Base-by-base conservation (phyloP, 2,888 invertebrate genomes). In the Sarcophaga subvicina region DNA sequence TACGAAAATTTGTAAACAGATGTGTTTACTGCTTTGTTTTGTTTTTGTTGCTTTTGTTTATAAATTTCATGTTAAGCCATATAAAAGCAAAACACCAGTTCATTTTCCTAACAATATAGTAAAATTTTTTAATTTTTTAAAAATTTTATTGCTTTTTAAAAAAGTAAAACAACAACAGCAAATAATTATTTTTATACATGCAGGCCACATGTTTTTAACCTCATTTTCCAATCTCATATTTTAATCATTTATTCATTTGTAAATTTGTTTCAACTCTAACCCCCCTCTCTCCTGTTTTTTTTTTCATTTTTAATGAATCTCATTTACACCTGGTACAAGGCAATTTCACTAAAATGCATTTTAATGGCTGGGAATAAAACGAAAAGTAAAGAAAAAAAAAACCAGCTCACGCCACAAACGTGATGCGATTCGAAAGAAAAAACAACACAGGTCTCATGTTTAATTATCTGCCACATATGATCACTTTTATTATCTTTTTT, bases 381-480 rank as follows among this genome's bases (percentile, higher is more conserved):
- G 37, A 37, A 37, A 8, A 37, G 6, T 0, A 27, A 37, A 37
- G 37, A 37, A 37, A 37, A 37, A 37, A 83, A 80, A 84, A 83
- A 83, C 17, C 78, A 63, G 78, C 83, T 80, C 85, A 88, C 87
- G 63, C 82, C 80, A 47, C 4, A 62, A 70, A n/a, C 47, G n/a
- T 76, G 22, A 47, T 67, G 63, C 67, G 69, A 22, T 73, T 75
- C 72, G 73, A 22, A 54, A 20, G 45, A 78, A 66, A 47, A 37
- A 37, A 37, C 8, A 37, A 37, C 6, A 37, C 37, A 37, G 37
- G 37, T 54, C 66, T 49, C 71, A 79, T 62, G 69, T 87, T 87
- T 81, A 84, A 87, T 82, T 85, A 82, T 80, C 76, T 77, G 69
- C 27, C 77, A 85, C 79, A 88, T 81, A 75, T 81, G 86, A 86